Conservation (phyloP, 2,113 vertebrate genomes). For the Barnardius zonarius region DNA sequence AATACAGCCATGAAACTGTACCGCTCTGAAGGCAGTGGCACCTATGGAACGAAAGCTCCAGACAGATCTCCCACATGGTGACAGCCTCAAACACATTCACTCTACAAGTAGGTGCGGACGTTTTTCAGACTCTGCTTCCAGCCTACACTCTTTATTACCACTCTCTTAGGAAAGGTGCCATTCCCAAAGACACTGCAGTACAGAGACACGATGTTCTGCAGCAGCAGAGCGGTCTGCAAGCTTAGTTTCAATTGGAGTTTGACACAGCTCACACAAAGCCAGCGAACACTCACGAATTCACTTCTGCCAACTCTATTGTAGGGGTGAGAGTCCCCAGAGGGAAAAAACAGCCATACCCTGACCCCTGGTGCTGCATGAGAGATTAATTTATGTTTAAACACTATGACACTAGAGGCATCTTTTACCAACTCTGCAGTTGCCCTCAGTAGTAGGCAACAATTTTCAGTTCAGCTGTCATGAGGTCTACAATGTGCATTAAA, state of each 20-base stretch:
- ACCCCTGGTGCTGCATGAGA: neutral
- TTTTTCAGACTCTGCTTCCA: neutral
- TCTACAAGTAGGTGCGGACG: neutral
- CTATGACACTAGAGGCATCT: slow-evolving; percentile 5
- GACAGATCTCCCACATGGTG: neutral
- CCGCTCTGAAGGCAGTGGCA: neutral
- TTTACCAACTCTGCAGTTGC: slow-evolving; percentile 35
- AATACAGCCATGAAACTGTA: neutral
- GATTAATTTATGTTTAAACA: slow-evolving; percentile 33
- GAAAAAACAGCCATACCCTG: neutral
- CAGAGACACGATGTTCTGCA: neutral
- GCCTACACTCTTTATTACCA: neutral
- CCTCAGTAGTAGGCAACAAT: slow-evolving; percentile 47
- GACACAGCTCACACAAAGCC: neutral
- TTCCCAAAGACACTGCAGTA: neutral
- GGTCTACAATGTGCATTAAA: slow-evolving; percentile 20
- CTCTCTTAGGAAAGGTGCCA: neutral
- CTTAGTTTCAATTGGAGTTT: neutral
- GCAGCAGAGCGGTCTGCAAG: neutral
- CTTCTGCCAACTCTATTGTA: neutral
- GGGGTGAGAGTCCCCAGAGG: neutral
- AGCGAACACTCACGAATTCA: neutral
- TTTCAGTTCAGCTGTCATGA: slow-evolving; percentile 44
- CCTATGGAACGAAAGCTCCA: neutral
- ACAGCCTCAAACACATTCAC: neutral